Conservation (phyloP, 1,140 invertebrate genomes). For the Polyergus mexicanus region DNA sequence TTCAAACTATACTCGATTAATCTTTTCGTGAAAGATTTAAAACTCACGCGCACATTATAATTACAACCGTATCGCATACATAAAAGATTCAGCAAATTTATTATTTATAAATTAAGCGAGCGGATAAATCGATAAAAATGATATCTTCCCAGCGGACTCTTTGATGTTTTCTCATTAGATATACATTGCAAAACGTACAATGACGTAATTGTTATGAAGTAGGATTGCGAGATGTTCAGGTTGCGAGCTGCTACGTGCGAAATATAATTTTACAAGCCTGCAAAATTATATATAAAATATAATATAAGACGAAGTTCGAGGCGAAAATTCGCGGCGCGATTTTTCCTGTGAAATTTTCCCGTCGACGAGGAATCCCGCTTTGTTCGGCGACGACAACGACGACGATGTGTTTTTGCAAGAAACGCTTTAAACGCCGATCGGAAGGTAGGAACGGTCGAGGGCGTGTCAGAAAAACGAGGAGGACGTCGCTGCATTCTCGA, state of each 20-base stretch:
- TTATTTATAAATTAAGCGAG: background rate
- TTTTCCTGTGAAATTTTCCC: constrained; percentile 43
- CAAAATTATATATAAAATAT: constrained; percentile 35
- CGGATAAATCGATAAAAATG: background rate
- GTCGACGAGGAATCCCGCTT: constrained; percentile 26
- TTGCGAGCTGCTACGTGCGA: constrained; percentile 24
- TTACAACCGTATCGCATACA: background rate
- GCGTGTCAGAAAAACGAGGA: constrained; percentile 72
- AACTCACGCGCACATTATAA: background rate
- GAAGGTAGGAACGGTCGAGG: constrained; percentile 54
- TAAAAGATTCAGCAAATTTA: background rate
- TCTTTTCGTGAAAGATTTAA: background rate
- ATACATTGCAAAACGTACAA: constrained; percentile 36
- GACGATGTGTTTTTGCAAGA: background rate
- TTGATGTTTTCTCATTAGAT: constrained; percentile 25
- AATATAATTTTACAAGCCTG: constrained; percentile 24
- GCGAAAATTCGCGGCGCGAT: constrained; percentile 29
- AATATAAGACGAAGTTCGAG: background rate
- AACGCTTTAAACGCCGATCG: constrained; percentile 59
- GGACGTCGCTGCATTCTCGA: constrained; percentile 71
- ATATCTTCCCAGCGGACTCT: background rate
- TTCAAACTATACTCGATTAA: background rate
- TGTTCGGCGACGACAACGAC: background rate
- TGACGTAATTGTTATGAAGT: constrained; percentile 56
- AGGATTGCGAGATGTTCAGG: constrained; percentile 18